Percentiles rank a stretch among this genome's conserved stretches.
Conservation (phyloP, 2,888 invertebrate species). For the Phlogophora meticulosa region DNA sequence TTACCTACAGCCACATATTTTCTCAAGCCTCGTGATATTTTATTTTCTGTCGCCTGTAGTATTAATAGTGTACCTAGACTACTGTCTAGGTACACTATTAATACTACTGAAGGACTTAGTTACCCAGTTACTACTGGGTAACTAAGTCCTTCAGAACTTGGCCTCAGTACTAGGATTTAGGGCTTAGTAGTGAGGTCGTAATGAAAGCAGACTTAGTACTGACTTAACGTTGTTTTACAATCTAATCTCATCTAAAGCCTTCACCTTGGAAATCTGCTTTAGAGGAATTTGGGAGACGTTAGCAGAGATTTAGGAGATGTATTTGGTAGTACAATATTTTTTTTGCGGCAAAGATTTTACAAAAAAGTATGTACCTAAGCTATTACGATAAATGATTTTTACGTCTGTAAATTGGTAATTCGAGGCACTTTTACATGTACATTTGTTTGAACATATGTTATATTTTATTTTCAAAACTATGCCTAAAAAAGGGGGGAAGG, state of each 20-base stretch:
- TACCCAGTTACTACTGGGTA: constrained; percentile 27
- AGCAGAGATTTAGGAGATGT: constrained; percentile 7
- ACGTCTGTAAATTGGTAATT: too few species aligned
- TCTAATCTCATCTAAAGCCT: constrained; percentile 27
- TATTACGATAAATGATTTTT: too few species aligned
- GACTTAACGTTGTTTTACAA: constrained; percentile 38
- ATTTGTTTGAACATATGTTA: too few species aligned
- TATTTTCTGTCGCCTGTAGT: constrained; percentile 21
- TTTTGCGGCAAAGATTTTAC: not conserved
- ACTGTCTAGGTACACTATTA: too few species aligned
- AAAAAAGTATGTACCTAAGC: too few species aligned
- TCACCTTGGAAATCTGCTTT: constrained; percentile 27
- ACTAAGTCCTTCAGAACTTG: constrained; percentile 41
- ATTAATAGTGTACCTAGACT: constrained; percentile 14
- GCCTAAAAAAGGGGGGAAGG: too few species aligned
- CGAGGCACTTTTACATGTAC: too few species aligned
- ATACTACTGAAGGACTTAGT: too few species aligned
- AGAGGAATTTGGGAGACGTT: constrained; percentile 18
- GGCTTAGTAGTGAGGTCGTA: constrained; percentile 40
- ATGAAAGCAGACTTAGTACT: constrained; percentile 47
- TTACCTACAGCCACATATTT: not conserved
- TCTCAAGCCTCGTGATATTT: constrained; percentile 19
- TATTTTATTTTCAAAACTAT: too few species aligned
- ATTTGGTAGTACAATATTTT: not conserved
- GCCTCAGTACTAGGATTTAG: constrained; percentile 34